These are phyloP conservation scores for Gerris lacustris DNA, from an alignment of 2,888 invertebrate species.

Conservation along the genomic window DNA sequence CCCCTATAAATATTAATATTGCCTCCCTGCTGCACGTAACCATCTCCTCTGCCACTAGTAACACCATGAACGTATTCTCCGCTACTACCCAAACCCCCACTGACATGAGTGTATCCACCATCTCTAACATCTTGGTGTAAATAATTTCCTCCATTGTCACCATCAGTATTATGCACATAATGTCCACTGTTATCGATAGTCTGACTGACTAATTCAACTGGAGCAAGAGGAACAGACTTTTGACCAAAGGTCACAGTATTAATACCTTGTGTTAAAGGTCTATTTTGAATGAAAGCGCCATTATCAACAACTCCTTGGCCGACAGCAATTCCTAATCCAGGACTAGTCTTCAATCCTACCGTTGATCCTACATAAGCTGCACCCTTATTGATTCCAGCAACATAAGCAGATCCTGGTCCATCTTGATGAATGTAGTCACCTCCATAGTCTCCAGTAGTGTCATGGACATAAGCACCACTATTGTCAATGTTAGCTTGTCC, in stretches of 20 bases:
- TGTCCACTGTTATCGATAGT: not conserved
- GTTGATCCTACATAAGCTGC: not conserved
- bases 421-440: constrained; percentile 22
- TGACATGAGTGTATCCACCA: not conserved
- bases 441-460: constrained; percentile 13
- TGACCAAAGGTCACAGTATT: too few species aligned
- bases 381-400: constrained; percentile 12
- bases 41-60: not conserved
- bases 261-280: too few species aligned
- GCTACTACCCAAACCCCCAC: not conserved
- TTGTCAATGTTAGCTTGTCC: constrained; percentile 7
- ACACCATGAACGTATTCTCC: constrained; percentile 23
- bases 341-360: constrained; percentile 17
- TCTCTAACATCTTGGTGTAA: not conserved
- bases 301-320: not conserved
- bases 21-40: not conserved
- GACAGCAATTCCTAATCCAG: constrained; percentile 35
- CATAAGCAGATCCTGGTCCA: constrained; percentile 17
- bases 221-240: too few species aligned
- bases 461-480: constrained; percentile 17
- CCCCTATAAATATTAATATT: not conserved
- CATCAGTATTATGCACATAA: constrained; percentile 19
- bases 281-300: too few species aligned
- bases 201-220: too few species aligned
- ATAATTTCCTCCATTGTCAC: constrained; percentile 12